Percentiles rank a stretch among this genome's conserved stretches.
Conservation (phyloP, 2,797 vertebrate genomes). For the Crocodylus rhombifer region DNA sequence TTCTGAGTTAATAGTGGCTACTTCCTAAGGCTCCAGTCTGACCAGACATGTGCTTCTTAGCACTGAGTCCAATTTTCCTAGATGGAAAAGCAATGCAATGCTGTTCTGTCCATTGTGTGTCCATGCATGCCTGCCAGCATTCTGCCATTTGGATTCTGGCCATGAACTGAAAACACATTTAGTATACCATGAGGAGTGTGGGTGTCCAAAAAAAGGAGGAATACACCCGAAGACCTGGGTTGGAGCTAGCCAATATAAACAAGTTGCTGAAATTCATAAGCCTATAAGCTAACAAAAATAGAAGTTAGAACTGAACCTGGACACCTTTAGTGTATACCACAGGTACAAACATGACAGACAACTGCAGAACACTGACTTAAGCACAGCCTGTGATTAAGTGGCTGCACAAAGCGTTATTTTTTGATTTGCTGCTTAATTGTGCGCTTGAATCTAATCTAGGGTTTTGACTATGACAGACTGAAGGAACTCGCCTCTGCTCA, state of each 20-base stretch:
- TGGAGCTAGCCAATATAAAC: background rate
- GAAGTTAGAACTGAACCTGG: background rate
- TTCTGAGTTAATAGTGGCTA: rapidly evolving
- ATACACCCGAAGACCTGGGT: background rate
- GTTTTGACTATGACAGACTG: background rate
- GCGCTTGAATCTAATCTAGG: background rate
- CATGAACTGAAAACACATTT: background rate
- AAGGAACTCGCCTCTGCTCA: too few relatives aligned
- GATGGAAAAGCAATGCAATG: rapidly evolving
- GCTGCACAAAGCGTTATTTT: background rate
- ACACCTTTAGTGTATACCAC: background rate
- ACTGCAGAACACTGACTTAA: background rate
- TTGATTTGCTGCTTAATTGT: background rate
- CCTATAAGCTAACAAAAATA: background rate
- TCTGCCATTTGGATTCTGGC: background rate
- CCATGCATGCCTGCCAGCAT: background rate
- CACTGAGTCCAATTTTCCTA: background rate
- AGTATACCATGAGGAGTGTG: background rate
- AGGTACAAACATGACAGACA: background rate
- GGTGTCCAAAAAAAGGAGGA: background rate
- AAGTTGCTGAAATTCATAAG: background rate
- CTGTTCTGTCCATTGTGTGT: background rate
- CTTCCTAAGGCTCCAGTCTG: background rate
- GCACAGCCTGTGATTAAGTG: background rate
- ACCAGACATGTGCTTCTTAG: background rate